Evolutionary conservation across 2,888 invertebrate genomes (phyloP).

Genomic region (Harpalus rubripes): DNA sequence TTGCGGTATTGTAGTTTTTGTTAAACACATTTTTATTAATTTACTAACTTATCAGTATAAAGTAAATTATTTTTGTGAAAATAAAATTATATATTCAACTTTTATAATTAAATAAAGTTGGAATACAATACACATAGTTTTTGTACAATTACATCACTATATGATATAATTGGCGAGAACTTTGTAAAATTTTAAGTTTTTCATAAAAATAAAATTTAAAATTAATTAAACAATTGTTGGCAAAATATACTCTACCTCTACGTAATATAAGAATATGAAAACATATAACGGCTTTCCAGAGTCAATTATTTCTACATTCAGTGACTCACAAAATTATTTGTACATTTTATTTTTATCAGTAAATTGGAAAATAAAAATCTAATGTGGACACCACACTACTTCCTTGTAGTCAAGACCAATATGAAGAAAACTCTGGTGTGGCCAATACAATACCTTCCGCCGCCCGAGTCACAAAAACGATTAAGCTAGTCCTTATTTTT

Average conservation of each 20-base stretch:
- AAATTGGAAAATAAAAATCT: no score
- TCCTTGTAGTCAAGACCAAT: no score
- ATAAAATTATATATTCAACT: background rate
- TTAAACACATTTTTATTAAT: no score
- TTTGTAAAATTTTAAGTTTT: background rate
- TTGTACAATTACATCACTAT: background rate
- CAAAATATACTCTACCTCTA: background rate
- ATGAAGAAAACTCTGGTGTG: no score
- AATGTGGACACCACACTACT: no score
- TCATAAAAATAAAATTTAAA: background rate
- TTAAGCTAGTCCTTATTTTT: no score
- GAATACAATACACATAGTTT: background rate
- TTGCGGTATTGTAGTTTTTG: background rate
- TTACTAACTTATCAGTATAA: background rate
- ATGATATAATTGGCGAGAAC: background rate
- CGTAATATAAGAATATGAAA: background rate
- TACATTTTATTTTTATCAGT: no score
- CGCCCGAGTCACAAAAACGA: no score
- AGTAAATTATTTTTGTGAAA: background rate
- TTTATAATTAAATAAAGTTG: background rate
- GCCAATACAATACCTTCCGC: no score
- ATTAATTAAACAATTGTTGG: background rate
- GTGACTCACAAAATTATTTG: no score
- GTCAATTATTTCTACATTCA: no score
- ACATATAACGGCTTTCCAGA: background rate